These are phyloP conservation scores for Trachelus stipa DNA, from an alignment of 2,888 invertebrate species.

Conservation along the genomic window DNA sequence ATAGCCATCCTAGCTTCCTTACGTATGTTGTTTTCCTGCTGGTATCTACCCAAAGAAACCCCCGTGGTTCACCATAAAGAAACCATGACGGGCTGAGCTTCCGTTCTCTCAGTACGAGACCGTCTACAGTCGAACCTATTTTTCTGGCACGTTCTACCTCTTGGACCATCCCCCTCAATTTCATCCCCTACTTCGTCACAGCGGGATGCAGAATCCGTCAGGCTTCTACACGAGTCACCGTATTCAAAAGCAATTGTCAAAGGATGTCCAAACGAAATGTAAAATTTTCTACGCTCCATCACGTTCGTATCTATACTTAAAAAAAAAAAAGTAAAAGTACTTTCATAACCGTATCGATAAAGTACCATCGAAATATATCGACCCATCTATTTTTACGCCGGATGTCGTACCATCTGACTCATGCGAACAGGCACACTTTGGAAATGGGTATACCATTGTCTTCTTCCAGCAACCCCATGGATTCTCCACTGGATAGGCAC, in stretches of 20 bases:
- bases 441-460: neutral
- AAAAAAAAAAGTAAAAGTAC: neutral
- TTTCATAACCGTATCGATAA: neutral
- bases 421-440: neutral
- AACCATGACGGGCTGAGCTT: slow-evolving; percentile 44
- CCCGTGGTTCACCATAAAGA: slow-evolving; percentile 49
- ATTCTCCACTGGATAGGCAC: neutral
- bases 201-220: neutral
- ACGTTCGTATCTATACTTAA: neutral
- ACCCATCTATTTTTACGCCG: neutral
- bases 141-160: slow-evolving; percentile 29
- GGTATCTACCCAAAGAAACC: slow-evolving; percentile 24
- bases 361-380: neutral
- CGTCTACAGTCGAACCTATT: slow-evolving; percentile 31
- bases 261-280: neutral
- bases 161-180: neutral
- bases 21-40: slow-evolving; percentile 22
- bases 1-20: slow-evolving; percentile 35
- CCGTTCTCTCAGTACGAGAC: slow-evolving; percentile 34
- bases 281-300: neutral
- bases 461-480: neutral
- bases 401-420: neutral
- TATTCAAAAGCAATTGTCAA: neutral
- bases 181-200: neutral
- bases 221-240: neutral